Conservation (phyloP, 1,140 invertebrate species). For the Pectinophora gossypiella region DNA sequence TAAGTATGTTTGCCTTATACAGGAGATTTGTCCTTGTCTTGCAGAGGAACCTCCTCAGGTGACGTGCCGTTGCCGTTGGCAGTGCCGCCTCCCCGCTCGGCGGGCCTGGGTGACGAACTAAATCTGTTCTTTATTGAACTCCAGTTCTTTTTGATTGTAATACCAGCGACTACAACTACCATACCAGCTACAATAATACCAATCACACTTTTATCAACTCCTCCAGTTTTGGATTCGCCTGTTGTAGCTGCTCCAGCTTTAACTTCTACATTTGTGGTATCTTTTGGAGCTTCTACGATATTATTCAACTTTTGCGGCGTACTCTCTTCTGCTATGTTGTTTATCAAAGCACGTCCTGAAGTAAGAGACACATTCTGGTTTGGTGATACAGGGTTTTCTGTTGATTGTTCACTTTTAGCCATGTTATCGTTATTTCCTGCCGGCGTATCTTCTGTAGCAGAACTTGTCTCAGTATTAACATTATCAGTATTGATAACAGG, state of each 20-base stretch:
- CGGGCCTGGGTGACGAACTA: conserved; percentile 46
- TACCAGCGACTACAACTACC: conserved; percentile 61
- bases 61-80: conserved; percentile 50
- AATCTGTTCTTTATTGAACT: conserved; percentile 64
- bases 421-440: too few relatives aligned
- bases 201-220: conserved; percentile 58
- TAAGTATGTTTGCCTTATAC: conserved; percentile 29
- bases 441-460: too few relatives aligned
- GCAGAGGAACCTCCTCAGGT: conserved; percentile 61
- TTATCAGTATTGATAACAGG: too few relatives aligned
- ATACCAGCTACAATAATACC: conserved; percentile 70
- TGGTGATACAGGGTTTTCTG: too few relatives aligned
- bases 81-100: conserved; percentile 34
- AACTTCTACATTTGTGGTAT: conserved; percentile 29
- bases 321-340: conserved; percentile 13
- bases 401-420: too few relatives aligned
- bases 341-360: too few relatives aligned
- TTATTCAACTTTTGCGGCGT: conserved; percentile 21
- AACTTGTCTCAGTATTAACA: too few relatives aligned
- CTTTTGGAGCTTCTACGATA: conserved; percentile 24
- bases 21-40: conserved; percentile 63
- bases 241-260: conserved; percentile 58
- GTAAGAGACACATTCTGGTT: too few relatives aligned
- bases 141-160: conserved; percentile 76
- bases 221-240: conserved; percentile 38